Conservation (phyloP, 2,113 vertebrate species). For the Trogon surrucura region DNA sequence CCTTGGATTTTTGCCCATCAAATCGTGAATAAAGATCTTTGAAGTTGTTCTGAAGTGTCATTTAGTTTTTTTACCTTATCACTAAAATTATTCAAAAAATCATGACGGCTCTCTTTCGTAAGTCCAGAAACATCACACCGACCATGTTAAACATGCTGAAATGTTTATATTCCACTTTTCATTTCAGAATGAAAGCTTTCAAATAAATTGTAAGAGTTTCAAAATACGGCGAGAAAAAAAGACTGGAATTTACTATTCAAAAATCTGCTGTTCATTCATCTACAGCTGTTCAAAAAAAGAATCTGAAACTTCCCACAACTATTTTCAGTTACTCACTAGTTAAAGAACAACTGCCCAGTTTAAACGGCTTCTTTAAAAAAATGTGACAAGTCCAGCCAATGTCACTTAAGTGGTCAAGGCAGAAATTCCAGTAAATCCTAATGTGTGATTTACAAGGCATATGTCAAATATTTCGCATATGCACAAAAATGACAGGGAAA, state of each 20-base stretch:
- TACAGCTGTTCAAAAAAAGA: not conserved
- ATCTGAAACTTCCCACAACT: not conserved
- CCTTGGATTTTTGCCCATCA: conserved; percentile 16
- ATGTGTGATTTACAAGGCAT: not conserved
- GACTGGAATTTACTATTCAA: not conserved
- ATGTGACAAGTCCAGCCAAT: not conserved
- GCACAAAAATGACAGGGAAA: not conserved
- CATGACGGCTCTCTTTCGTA: not conserved
- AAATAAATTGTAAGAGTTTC: not conserved
- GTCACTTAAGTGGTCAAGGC: not conserved
- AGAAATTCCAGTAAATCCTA: conserved; percentile 29
- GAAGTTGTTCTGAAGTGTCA: not conserved
- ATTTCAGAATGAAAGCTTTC: not conserved
- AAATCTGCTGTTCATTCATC: not conserved
- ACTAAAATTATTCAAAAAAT: not conserved
- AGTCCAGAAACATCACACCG: not conserved
- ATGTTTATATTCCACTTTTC: not conserved
- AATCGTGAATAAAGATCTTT: conserved; percentile 2
- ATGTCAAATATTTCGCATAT: not conserved
- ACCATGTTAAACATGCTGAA: not conserved
- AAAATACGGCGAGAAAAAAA: not conserved
- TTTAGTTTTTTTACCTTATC: not conserved
- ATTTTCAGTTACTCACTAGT: not conserved
- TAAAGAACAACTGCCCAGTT: not conserved
- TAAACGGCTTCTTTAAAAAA: not conserved